phyloP scores from a whole-genome alignment of 2,113 vertebrate genomes.

The Bambusicola thoracicus region DNA sequence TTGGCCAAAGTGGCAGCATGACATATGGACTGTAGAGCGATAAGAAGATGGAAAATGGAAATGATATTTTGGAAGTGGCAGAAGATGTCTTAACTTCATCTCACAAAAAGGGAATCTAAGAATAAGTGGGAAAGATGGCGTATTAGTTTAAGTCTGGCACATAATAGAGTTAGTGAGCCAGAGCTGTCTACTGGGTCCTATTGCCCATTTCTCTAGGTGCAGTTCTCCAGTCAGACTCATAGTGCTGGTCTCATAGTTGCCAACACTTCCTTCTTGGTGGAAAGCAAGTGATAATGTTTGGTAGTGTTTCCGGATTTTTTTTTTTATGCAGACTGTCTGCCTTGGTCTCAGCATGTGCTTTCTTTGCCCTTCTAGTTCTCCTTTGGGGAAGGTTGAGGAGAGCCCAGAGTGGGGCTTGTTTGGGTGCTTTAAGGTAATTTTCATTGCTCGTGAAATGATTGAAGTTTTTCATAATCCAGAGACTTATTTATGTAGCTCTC shows the following conservation, averaged over 20 bases:
- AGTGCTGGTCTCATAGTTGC: not conserved
- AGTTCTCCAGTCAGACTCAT: not conserved
- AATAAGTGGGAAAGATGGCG: not conserved
- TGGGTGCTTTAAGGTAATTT: not conserved
- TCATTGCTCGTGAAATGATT: not conserved
- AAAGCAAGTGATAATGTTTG: not conserved
- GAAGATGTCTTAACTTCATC: not conserved
- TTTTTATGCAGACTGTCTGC: not conserved
- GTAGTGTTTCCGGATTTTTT: not conserved
- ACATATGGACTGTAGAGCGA: not conserved
- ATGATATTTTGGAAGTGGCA: not conserved
- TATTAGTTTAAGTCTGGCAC: not conserved
- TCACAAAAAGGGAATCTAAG: not conserved
- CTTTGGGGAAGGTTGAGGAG: not conserved
- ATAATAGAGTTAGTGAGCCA: not conserved
- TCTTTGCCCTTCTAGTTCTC: not conserved
- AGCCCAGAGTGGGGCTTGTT: accelerated
- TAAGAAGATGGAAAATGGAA: not conserved
- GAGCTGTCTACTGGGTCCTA: not conserved
- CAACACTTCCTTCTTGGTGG: not conserved
- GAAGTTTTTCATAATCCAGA: not conserved
- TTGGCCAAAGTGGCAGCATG: not conserved
- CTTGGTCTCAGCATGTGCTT: accelerated
- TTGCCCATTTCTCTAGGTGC: not conserved
- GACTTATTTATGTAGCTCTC: not conserved